A percentile compares a stretch with the other conserved stretches of the same genome.
Evolutionary conservation across 2,888 invertebrate species (phyloP).

Genomic region (Heliconius erato): DNA sequence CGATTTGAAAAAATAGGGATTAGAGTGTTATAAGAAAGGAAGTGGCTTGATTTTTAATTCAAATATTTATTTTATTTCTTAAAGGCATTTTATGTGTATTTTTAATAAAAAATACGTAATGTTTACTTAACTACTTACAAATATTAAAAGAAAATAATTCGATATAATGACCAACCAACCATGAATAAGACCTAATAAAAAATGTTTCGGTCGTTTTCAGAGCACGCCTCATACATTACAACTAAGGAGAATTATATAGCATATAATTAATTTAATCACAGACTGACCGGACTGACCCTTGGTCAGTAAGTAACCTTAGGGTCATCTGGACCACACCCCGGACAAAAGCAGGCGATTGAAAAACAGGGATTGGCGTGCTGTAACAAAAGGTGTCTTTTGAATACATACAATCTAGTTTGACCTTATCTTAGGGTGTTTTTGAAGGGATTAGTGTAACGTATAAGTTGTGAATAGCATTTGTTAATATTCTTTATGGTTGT

Average conservation of each 20-base stretch:
- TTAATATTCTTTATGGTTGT: conserved; percentile 45
- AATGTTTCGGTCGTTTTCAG: not conserved
- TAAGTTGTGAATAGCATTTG: conserved; percentile 49
- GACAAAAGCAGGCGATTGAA: conserved; percentile 71
- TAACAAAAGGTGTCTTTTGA: conserved; percentile 73
- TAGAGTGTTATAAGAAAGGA: conserved; percentile 70
- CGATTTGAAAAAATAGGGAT: conserved; percentile 68
- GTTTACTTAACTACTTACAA: not conserved
- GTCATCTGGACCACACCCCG: conserved; percentile 79
- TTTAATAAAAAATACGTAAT: not conserved
- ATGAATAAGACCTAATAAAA: not conserved
- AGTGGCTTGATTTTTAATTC: conserved; percentile 54
- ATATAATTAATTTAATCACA: conserved; percentile 53
- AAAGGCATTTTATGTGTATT: not conserved
- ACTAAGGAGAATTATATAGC: conserved; percentile 51
- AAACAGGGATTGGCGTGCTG: conserved; percentile 74
- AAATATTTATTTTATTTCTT: not conserved
- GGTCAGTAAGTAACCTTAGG: conserved; percentile 72
- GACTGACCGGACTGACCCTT: conserved; percentile 56
- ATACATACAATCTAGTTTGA: conserved; percentile 65
- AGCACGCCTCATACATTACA: conserved; percentile 2
- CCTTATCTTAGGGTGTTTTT: conserved; percentile 63
- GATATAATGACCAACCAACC: not conserved
- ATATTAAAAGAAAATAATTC: conserved; percentile 14
- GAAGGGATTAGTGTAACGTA: conserved; percentile 75